A percentile compares a stretch with the other conserved stretches of the same genome.
Evolutionary conservation across 2,888 invertebrate species (phyloP).

Genomic region (Dione vanillae): DNA sequence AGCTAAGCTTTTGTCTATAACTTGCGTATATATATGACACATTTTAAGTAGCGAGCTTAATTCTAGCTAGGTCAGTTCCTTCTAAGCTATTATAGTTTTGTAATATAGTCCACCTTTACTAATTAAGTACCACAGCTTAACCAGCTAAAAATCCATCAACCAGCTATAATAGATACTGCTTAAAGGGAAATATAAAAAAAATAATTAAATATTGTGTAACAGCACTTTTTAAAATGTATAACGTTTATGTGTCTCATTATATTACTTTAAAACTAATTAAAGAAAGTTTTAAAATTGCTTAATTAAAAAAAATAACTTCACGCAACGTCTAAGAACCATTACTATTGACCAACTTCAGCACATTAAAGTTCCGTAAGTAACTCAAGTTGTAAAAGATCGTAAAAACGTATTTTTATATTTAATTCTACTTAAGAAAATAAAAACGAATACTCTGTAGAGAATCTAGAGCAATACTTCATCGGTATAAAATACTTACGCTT

Average conservation of each 20-base stretch:
- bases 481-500: constrained; percentile 7
- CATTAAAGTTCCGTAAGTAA: constrained; percentile 26
- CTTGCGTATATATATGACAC: too few relatives aligned
- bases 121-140: too few relatives aligned
- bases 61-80: too few relatives aligned
- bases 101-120: too few relatives aligned
- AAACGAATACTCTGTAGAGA: constrained; percentile 19
- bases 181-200: neutral
- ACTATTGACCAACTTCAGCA: constrained; percentile 22
- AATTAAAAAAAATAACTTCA: neutral
- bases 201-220: neutral
- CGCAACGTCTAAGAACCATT: constrained; percentile 11
- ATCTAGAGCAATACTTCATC: constrained; percentile 16
- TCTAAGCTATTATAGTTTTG: too few relatives aligned
- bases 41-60: too few relatives aligned
- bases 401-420: constrained; percentile 29
- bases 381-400: constrained; percentile 34
- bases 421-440: constrained; percentile 29
- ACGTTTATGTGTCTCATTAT: neutral
- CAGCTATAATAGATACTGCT: too few relatives aligned
- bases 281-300: neutral
- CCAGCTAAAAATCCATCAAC: too few relatives aligned
- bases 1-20: too few relatives aligned
- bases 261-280: neutral
- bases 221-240: neutral